Conservation (phyloP, 53 echinoderm and acorn worm genomes). For the Arbacia lixula region DNA sequence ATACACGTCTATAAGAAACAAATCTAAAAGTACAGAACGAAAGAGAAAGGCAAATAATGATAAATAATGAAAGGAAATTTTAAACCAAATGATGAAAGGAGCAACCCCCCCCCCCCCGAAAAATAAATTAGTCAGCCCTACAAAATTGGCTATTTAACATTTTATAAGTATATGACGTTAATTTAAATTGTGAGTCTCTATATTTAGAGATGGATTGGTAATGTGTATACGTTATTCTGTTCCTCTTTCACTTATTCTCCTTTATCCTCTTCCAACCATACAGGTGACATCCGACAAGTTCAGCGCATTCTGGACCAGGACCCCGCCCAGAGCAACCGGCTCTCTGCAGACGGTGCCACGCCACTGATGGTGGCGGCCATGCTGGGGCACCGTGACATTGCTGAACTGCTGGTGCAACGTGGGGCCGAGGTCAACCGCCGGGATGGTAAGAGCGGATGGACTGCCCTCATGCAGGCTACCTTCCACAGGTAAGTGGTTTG, state of each 20-base stretch:
- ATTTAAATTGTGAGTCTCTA: too few relatives aligned
- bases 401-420: slow-evolving; percentile 74
- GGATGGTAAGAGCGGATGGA: slow-evolving; percentile 91
- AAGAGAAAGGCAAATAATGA: too few relatives aligned
- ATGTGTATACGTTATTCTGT: not conserved
- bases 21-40: too few relatives aligned
- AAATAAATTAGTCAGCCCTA: too few relatives aligned
- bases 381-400: slow-evolving; percentile 79
- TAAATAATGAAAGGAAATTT: too few relatives aligned
- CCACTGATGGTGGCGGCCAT: slow-evolving; percentile 97
- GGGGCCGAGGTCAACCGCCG: slow-evolving; percentile 87
- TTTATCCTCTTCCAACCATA: not conserved
- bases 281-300: slow-evolving; percentile 78
- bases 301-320: slow-evolving; percentile 76
- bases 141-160: too few relatives aligned
- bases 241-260: not conserved
- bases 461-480: slow-evolving; percentile 95
- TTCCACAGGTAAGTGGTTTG: slow-evolving; percentile 79
- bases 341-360: slow-evolving; percentile 88
- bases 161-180: too few relatives aligned
- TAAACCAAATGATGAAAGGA: too few relatives aligned
- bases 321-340: slow-evolving; percentile 79
- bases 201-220: too few relatives aligned
- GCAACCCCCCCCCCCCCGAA: too few relatives aligned
- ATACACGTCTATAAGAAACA: too few relatives aligned